Percentiles rank a stretch among this genome's conserved stretches.
These are phyloP conservation scores for Andrena trimmerana DNA, from an alignment of 2,888 invertebrate genomes.

Conservation along the genomic window DNA sequence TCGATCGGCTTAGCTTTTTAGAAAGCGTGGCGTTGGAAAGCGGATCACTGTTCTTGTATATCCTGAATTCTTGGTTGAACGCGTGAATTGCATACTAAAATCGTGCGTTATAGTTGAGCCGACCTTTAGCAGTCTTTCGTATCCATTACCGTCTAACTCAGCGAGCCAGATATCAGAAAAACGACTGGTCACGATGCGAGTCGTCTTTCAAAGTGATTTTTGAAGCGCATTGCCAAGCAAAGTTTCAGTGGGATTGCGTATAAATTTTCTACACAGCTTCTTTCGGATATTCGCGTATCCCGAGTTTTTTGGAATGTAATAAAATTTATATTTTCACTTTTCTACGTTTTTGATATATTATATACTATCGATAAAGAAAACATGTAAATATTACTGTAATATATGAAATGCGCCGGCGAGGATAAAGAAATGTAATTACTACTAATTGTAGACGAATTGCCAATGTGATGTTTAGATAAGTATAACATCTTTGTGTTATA, in stretches of 20 bases:
- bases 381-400: constrained; percentile 72
- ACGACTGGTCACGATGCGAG: constrained; percentile 22
- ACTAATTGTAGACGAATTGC: constrained; percentile 73
- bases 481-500: constrained; percentile 63
- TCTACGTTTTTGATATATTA: constrained; percentile 75
- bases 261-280: constrained; percentile 49
- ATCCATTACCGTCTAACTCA: constrained; percentile 28
- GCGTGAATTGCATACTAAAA: constrained; percentile 4
- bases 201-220: constrained; percentile 37
- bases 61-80: neutral
- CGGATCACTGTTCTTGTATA: neutral
- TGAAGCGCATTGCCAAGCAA: constrained; percentile 53
- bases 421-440: constrained; percentile 70
- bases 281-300: constrained; percentile 60
- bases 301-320: constrained; percentile 59
- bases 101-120: constrained; percentile 42
- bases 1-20: neutral
- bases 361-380: constrained; percentile 53
- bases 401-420: constrained; percentile 68
- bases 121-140: constrained; percentile 23
- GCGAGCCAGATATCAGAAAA: constrained; percentile 19
- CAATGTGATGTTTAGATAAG: constrained; percentile 83
- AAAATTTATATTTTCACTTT: constrained; percentile 75
- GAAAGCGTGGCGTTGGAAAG: neutral
- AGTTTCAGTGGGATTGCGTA: constrained; percentile 44